Percentiles rank a stretch among this genome's conserved stretches.
phyloP scores from a whole-genome alignment of 2,888 invertebrate species.

The Vesta saturnalis region DNA sequence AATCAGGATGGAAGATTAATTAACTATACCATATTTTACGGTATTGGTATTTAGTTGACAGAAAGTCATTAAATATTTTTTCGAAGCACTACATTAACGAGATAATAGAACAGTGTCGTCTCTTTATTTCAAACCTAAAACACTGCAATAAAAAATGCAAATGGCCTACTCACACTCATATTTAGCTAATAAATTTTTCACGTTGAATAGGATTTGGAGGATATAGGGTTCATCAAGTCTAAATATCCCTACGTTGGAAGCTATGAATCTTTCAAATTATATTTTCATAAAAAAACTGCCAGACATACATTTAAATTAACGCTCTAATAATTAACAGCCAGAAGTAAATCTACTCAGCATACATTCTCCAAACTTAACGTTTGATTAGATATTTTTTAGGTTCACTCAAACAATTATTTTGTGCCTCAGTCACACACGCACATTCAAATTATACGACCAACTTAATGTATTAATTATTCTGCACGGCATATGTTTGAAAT shows the following conservation, averaged over 20 bases:
- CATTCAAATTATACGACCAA: too few species aligned
- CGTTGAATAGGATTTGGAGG: slow-evolving; percentile 40
- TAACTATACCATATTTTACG: background rate
- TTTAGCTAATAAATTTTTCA: slow-evolving; percentile 43
- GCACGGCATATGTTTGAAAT: background rate
- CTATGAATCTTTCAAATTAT: slow-evolving; percentile 31
- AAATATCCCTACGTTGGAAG: slow-evolving; percentile 30
- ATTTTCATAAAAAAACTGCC: background rate
- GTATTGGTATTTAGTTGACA: too few species aligned
- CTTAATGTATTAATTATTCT: background rate
- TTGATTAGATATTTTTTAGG: too few species aligned
- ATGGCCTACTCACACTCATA: slow-evolving; percentile 39
- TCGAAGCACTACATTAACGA: slow-evolving; percentile 31
- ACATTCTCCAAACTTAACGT: too few species aligned
- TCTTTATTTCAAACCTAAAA: slow-evolving; percentile 36
- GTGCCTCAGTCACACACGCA: too few species aligned
- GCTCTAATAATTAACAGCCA: background rate
- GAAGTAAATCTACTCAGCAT: background rate
- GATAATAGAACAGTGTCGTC: slow-evolving; percentile 32
- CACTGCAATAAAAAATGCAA: slow-evolving; percentile 42
- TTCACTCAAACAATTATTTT: too few species aligned
- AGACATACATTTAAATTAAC: background rate
- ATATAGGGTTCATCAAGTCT: slow-evolving; percentile 40
- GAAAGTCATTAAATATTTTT: slow-evolving; percentile 33
- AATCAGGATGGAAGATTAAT: too few species aligned